Conservation (phyloP, 2,113 vertebrate genomes). For the Nerophis lumbriciformis region DNA sequence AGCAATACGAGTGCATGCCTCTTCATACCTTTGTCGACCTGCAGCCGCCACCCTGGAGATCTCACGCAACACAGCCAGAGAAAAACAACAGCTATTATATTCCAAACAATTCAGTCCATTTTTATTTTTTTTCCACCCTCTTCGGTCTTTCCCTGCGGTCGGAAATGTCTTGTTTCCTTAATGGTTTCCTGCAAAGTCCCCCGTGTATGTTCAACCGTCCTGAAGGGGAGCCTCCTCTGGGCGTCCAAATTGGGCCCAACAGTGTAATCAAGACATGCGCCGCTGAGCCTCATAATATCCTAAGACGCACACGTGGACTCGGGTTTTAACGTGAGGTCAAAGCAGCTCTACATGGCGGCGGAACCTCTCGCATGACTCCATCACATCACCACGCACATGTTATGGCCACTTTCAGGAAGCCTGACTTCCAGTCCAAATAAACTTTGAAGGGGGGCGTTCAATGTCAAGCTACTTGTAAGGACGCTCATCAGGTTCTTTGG, state of each 20-base stretch:
- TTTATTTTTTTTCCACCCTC: constrained; percentile 7
- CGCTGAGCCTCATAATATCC: constrained; percentile 24
- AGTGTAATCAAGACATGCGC: constrained; percentile 43
- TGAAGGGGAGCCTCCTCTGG: constrained; percentile 44
- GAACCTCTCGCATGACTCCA: constrained; percentile 1
- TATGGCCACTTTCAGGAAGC: constrained; percentile 23
- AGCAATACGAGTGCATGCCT: constrained; percentile 2
- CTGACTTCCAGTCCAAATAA: constrained; percentile 24
- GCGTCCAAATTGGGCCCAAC: constrained; percentile 42
- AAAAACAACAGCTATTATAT: constrained; percentile 25
- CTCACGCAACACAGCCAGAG: constrained; percentile 18
- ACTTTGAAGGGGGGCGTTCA: constrained; percentile 21
- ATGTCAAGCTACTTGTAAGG: constrained; percentile 30
- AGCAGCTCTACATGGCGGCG: constrained; percentile 3
- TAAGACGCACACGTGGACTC: constrained; percentile 26
- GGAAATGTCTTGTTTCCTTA: constrained; percentile 72
- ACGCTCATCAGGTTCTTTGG: constrained; percentile 17
- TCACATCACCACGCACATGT: constrained; percentile 21
- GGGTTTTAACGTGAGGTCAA: constrained; percentile 24
- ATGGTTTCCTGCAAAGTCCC: constrained; percentile 71
- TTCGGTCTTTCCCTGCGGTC: constrained; percentile 54
- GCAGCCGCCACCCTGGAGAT: constrained; percentile 39
- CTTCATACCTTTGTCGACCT: not conserved
- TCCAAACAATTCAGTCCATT: constrained; percentile 37
- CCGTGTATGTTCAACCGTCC: constrained; percentile 43